phyloP scores from a whole-genome alignment of 2,888 invertebrate genomes.

The Drosophila neonasuta region DNA sequence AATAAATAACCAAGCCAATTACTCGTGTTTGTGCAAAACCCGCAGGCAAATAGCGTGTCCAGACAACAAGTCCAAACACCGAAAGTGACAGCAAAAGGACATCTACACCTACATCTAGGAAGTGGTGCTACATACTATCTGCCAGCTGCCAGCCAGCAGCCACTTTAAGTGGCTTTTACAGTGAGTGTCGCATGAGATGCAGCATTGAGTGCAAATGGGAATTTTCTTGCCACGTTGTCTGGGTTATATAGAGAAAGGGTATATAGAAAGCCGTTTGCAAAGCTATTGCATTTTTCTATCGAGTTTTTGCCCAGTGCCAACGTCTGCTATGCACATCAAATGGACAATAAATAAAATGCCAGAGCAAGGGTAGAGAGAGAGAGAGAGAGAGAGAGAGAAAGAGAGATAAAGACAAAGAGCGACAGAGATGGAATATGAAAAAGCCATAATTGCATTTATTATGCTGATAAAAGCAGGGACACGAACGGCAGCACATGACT shows the following conservation, averaged over 20 bases:
- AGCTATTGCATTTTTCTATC: conserved; percentile 64
- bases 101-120: background rate
- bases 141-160: conserved; percentile 23
- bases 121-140: conserved; percentile 5
- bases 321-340: conserved; percentile 56
- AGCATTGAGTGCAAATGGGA: conserved; percentile 10
- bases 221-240: background rate
- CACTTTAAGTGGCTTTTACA: conserved; percentile 62
- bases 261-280: conserved; percentile 39
- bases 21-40: conserved; percentile 42
- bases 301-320: conserved; percentile 48
- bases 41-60: conserved; percentile 22
- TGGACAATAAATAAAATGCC: conserved; percentile 61
- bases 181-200: conserved; percentile 21
- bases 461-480: conserved; percentile 76
- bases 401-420: conserved; percentile 7
- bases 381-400: conserved; percentile 6
- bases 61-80: conserved; percentile 9
- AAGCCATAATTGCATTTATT: conserved; percentile 80
- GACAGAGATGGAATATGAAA: conserved; percentile 37
- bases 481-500: conserved; percentile 36
- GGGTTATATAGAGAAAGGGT: conserved; percentile 13
- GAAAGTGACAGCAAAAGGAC: conserved; percentile 21
- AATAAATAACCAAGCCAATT: conserved; percentile 61
- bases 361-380: background rate